These are phyloP conservation scores for Chelidonichthys spinosus DNA, from an alignment of 2,797 vertebrate genomes.

Conservation along the genomic window DNA sequence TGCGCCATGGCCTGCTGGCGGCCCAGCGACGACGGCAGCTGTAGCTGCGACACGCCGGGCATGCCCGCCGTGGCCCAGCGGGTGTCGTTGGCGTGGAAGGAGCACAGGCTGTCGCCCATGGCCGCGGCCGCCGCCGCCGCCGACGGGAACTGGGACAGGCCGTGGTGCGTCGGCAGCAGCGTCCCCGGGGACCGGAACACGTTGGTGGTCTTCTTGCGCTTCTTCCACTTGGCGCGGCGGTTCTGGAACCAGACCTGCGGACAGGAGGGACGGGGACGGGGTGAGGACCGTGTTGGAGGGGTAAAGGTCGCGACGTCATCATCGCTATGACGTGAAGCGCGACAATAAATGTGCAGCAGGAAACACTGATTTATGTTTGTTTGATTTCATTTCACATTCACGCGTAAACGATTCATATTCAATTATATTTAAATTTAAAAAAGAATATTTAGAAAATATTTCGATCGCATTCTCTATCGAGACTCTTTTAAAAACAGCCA, in stretches of 20 bases:
- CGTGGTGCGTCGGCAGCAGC: conserved; percentile 91
- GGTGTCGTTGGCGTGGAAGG: conserved; percentile 97
- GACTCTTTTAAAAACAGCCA: background rate
- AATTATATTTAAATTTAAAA: no score
- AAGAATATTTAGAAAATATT: background rate
- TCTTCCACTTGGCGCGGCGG: conserved; percentile 98
- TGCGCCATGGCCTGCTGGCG: conserved; percentile 96
- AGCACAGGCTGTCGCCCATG: conserved; percentile 97
- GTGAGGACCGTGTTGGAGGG: conserved; percentile 63
- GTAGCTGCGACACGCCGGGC: conserved; percentile 94
- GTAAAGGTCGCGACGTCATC: conserved; percentile 38
- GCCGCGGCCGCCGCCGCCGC: conserved; percentile 89
- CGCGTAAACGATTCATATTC: background rate
- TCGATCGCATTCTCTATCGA: background rate
- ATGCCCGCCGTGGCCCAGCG: conserved; percentile 94
- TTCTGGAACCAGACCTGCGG: conserved; percentile 98
- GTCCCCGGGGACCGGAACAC: conserved; percentile 95
- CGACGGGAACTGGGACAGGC: conserved; percentile 89
- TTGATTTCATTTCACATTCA: background rate
- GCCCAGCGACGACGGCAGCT: conserved; percentile 91
- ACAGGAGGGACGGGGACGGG: conserved; percentile 62
- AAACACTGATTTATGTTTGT: conserved; percentile 3
- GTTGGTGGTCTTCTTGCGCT: conserved; percentile 99
- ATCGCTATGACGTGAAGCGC: background rate
- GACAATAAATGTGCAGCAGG: conserved; percentile 43